Percentiles rank a stretch among this genome's conserved stretches.
These are phyloP conservation scores for Leptopilina myrica DNA, from an alignment of 2,888 invertebrate genomes.

Conservation along the genomic window DNA sequence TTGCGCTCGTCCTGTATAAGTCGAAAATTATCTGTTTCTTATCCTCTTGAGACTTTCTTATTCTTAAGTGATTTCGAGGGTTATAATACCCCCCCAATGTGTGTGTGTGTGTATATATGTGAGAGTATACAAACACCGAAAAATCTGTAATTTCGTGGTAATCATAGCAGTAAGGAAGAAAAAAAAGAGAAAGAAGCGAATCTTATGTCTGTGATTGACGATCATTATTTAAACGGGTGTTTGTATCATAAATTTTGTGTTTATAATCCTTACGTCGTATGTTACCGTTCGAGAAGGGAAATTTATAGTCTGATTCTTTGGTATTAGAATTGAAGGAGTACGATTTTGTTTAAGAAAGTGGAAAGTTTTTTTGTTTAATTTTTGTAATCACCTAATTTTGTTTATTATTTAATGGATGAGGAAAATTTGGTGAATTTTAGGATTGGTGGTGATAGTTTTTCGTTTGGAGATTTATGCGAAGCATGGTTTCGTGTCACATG, in stretches of 20 bases:
- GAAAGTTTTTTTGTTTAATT: no score
- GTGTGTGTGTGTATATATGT: not conserved
- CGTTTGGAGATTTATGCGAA: not conserved
- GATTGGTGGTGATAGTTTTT: not conserved
- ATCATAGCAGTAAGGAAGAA: not conserved
- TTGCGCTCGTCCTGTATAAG: not conserved
- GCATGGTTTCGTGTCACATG: not conserved
- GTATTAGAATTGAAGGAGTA: no score
- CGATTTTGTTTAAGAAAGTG: no score
- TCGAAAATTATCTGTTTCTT: conserved; percentile 11
- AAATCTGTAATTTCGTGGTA: conserved; percentile 31
- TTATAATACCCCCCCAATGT: conserved; percentile 21
- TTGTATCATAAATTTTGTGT: not conserved
- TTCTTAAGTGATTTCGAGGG: conserved; percentile 20
- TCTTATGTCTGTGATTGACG: conserved; percentile 20
- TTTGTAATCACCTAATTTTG: no score
- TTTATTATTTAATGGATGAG: not conserved
- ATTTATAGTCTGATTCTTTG: no score
- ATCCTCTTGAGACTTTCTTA: conserved; percentile 11
- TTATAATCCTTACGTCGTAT: not conserved
- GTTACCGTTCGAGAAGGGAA: not conserved
- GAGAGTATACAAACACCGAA: not conserved
- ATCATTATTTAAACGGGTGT: conserved; percentile 2
- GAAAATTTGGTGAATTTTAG: not conserved
- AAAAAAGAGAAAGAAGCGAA: not conserved